Evolutionary conservation across 2,797 vertebrate species (phyloP).

Genomic region (Sorex maritimensis): DNA sequence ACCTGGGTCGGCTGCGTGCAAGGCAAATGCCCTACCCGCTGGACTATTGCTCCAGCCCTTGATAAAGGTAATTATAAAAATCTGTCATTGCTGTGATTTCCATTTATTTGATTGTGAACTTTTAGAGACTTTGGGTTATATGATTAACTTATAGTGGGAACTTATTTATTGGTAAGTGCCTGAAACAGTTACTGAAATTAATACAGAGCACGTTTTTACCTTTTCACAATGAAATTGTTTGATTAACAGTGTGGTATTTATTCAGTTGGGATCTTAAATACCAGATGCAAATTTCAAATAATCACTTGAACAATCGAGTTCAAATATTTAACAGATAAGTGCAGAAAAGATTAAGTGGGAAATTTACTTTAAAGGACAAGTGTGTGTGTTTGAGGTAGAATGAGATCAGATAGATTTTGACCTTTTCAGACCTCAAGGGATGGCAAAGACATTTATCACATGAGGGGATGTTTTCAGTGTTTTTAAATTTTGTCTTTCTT

Average conservation of each 20-base stretch:
- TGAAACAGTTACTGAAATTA: slow-evolving; percentile 77
- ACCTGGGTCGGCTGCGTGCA: too few species aligned
- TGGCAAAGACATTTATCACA: background rate
- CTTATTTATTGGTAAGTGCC: slow-evolving; percentile 68
- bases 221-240: slow-evolving; percentile 81
- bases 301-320: background rate
- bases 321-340: slow-evolving; percentile 62
- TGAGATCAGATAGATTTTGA: slow-evolving; percentile 8
- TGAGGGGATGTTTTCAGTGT: background rate
- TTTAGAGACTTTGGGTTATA: slow-evolving; percentile 65
- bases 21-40: too few species aligned
- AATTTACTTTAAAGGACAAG: slow-evolving; percentile 67
- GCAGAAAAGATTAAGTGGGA: slow-evolving; percentile 39
- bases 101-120: slow-evolving; percentile 75
- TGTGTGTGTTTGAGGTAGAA: background rate
- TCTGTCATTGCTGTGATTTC: slow-evolving; percentile 70
- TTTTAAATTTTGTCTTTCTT: background rate
- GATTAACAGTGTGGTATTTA: slow-evolving; percentile 76
- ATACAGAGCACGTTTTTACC: slow-evolving; percentile 78
- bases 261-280: slow-evolving; percentile 74
- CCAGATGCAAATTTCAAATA: slow-evolving; percentile 74
- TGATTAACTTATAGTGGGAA: slow-evolving; percentile 43
- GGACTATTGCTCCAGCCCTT: background rate
- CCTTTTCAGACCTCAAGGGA: background rate
- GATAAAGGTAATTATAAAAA: slow-evolving; percentile 81